These are phyloP conservation scores for Caranx ignobilis DNA, from an alignment of 2,113 vertebrate species.

Conservation along the genomic window DNA sequence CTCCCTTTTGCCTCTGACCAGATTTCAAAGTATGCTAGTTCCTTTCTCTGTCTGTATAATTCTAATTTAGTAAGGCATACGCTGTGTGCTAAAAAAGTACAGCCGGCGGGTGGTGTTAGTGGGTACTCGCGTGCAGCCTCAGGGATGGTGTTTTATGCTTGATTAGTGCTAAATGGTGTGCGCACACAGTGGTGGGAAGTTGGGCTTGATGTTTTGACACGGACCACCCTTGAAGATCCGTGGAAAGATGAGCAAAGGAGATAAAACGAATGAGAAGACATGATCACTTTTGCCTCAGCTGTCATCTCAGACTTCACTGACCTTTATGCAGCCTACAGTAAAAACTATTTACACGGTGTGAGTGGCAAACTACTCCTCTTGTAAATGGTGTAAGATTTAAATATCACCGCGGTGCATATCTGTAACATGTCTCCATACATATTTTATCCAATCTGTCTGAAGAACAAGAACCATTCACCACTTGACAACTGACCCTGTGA, in stretches of 20 bases:
- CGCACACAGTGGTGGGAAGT: constrained; percentile 47
- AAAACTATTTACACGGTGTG: constrained; percentile 10
- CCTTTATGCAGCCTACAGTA: neutral
- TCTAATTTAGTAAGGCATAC: constrained; percentile 50
- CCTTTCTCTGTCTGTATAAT: constrained; percentile 40
- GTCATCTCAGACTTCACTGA: constrained; percentile 29
- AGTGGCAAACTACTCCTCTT: neutral
- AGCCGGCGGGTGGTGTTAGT: constrained; percentile 40
- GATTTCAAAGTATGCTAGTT: constrained; percentile 40
- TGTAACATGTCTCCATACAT: constrained; percentile 24
- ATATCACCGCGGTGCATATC: constrained; percentile 10
- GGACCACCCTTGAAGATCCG: constrained; percentile 27
- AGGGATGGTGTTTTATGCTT: constrained; percentile 71
- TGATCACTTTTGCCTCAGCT: constrained; percentile 30
- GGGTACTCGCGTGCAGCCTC: constrained; percentile 52
- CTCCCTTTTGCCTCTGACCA: constrained; percentile 39
- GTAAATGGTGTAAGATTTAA: constrained; percentile 9
- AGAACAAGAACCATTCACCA: constrained; percentile 21
- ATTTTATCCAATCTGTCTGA: constrained; percentile 40
- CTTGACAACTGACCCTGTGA: neutral
- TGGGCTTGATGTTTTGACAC: constrained; percentile 60
- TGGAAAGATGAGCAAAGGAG: constrained; percentile 40
- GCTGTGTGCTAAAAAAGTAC: constrained; percentile 14
- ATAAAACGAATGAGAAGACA: constrained; percentile 22
- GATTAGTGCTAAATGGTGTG: constrained; percentile 73